Base-by-base conservation (phyloP, 2,888 invertebrate species). In the Steinernema hermaphroditum region DNA sequence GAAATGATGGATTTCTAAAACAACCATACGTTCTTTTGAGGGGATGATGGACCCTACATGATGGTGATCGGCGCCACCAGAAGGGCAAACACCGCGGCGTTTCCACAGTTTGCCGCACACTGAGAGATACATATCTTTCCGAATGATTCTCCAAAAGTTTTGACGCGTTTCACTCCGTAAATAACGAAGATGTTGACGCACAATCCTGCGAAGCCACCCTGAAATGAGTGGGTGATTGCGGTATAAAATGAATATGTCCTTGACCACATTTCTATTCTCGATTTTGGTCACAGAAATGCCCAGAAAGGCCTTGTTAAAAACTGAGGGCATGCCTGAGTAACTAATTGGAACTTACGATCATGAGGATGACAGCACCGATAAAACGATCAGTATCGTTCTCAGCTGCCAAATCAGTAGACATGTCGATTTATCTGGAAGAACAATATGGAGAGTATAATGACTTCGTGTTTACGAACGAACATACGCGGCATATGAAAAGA, bases 91-190 rank as follows among this genome's bases (percentile, higher is more conserved):
- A 46, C 46, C n/a, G 46, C 46, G 46, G 46, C 46, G 19, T 46
- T 46, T 46, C 46, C 46, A 46, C 46, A 46, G 46, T 46, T 46
- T 4, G 46, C 46, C 8, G 19, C 6, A 46, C n/a, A 46, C 16
- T 46, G 46, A 6, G 46, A 46, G n/a, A 46, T 46, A n/a, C 16
- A 16, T 2, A 46, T 46, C 46, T 46, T 46, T 19, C 46, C 46
- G 19, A 46, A 46, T n/a, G 46, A 46, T 19, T 46, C 46, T n/a
- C 46, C 46, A 46, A 46, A 46, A n/a, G 46, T n/a, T n/a, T 46
- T 46, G 8, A 46, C 46, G 4, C 19, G 16, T 4, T 19, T 6
- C 9, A 46, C 46, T 9, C 46, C 46, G 46, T 46, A 46, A n/a
- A 46, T 46, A 16, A 46, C 46, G 46, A 46, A 46, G 46, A 46